Base-by-base conservation (phyloP, 2,888 invertebrate species). In the Lochmaea capreae region DNA sequence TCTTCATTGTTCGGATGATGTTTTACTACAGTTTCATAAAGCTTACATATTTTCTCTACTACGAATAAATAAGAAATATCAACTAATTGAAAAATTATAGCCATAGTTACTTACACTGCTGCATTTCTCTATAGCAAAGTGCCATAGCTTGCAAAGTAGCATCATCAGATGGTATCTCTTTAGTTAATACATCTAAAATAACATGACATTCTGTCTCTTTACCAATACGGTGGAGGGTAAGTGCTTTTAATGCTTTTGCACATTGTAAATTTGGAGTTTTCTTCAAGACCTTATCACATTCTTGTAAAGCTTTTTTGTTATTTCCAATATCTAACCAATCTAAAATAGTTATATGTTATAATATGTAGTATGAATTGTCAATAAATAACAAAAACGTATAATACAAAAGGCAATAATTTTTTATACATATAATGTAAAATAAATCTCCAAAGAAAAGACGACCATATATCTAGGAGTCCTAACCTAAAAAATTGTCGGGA, bases 281-380 rank as follows among this genome's bases (percentile, higher is more conserved):
- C 86, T 95, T 97, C 71, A 99, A 89, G 68, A 99, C 94, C 87
- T 97, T 97, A 79, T 99, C 98, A 14, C 97, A 96, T 88, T 99
- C 98, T 87, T 98, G 97, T 61, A 99, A 89, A 0, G 98, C 98
- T 86, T 97, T 98, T 85, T 98, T 98, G 88, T 97, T 96, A 87
- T 97, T 97, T 14, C 97, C 97, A 89, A 92, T 93, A 87, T 99
- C 99, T 83, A 99, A 89, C 90, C 95, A 97, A 88, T 98, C 98
- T 97, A 88, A 65, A 89, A 87, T 67, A 78, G 78, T 80, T 78
- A 67, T n/a, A n/a, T 11, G 11, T 22, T 52, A 73, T n/a, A n/a
- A n/a, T 12, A n/a, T 80, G 59, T 61, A 72, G 72, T 57, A n/a
- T n/a, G n/a, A n/a, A 59, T 26, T 43, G 9, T 43, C 49, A 49